Evolutionary conservation across 35 echinoderm and acorn worm species (phyloP).

Genomic region (Amphiura filiformis): DNA sequence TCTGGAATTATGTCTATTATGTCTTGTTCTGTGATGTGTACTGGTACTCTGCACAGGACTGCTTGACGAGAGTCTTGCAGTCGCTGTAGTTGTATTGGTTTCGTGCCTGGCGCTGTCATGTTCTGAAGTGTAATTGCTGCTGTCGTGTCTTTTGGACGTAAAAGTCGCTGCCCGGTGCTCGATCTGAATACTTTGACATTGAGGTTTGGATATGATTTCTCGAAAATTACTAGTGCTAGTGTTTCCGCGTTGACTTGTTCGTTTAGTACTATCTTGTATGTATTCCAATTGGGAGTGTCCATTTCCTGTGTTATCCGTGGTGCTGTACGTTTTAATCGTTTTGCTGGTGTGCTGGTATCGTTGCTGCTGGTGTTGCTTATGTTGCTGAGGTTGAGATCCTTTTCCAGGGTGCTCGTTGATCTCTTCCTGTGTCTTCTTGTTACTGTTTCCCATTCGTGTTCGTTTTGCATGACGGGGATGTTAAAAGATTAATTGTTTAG

Average conservation of each 20-base stretch:
- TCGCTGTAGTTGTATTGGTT: background rate
- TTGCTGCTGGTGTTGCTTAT: background rate
- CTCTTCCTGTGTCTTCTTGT: background rate
- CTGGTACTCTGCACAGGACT: background rate
- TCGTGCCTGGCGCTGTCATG: background rate
- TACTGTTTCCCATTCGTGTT: background rate
- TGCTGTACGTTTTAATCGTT: background rate
- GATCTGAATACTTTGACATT: background rate
- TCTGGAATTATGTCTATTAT: conserved; percentile 3
- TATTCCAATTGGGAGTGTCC: background rate
- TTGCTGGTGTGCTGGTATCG: background rate
- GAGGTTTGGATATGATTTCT: background rate
- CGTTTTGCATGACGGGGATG: too few relatives aligned
- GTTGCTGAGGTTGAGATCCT: background rate
- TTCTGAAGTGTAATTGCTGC: background rate
- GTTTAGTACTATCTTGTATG: background rate
- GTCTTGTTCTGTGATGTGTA: background rate
- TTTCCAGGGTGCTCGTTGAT: background rate
- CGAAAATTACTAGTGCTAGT: background rate
- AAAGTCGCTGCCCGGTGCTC: background rate
- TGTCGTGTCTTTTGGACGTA: background rate
- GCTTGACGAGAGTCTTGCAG: conserved; percentile 2
- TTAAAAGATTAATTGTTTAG: too few relatives aligned
- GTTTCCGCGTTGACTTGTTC: background rate
- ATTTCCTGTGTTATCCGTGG: background rate